Evolutionary conservation across 2,888 invertebrate species (phyloP), one percentile per base, ranked within the genome.

Genomic region (Amitus sp.): DNA sequence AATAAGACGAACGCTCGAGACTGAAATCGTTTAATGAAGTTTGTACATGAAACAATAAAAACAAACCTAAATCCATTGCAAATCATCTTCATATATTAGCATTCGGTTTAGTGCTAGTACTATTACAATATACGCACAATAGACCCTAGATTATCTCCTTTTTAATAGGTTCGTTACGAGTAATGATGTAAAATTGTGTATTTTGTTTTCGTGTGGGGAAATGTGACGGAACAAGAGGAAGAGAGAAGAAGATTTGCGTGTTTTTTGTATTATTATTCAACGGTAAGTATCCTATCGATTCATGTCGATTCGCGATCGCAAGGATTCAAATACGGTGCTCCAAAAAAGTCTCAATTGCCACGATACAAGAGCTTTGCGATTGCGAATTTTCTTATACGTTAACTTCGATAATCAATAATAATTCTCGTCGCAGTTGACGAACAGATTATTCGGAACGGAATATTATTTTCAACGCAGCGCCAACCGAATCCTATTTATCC

Each of bases 11-110:
- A 13, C 9, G 4, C 47, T 54, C 72, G 75, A 73, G 76, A 75
- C 70, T 79, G 73, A 79, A 77, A 74, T 74, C 71, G 73, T 80
- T 80, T 80, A 79, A 80, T 80, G 71, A 66, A 68, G 59, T 76
- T 77, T 79, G 74, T 79, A 78, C 79, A 79, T 74, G 74, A 77
- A 80, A 74, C 75, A 77, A 79, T 76, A 76, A 73, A 73, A 79
- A 76, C 74, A 69, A 76, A 78, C 75, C 69, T 75, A 76, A 79
- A 78, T 74, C 74, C 72, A 75, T 74, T 75, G 75, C 75, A 76
- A 79, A 77, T 78, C 73, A 79, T 76, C 73, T 73, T 76, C n/a
- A 76, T 78, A 76, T 77, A 75, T 78, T 76, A 77, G 74, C 75
- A 76, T 78, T 75, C 77, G 72, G 75, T 75, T 77, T 74, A 51